phyloP scores from a whole-genome alignment of 2,797 vertebrate species.

The Poeciliopsis turneri region DNA sequence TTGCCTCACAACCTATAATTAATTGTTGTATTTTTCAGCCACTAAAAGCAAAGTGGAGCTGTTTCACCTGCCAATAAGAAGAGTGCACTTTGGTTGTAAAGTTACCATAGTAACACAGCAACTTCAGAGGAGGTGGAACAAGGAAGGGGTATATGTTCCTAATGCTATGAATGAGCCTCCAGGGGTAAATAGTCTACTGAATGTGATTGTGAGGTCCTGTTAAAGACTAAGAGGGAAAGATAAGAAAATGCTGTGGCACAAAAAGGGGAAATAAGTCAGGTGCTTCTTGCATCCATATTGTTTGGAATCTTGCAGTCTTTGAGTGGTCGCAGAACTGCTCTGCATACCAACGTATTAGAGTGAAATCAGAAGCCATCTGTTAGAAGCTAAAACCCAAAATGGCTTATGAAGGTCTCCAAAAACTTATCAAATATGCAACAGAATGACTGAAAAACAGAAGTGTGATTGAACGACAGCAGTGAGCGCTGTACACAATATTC shows the following conservation, averaged over 20 bases:
- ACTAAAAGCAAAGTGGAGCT: constrained; percentile 36
- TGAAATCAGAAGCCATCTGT: background rate
- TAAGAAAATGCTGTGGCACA: background rate
- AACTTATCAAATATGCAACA: background rate
- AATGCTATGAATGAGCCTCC: constrained; percentile 35
- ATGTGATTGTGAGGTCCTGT: background rate
- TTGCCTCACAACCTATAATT: background rate
- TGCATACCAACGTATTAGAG: background rate
- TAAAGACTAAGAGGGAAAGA: background rate
- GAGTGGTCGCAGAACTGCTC: background rate
- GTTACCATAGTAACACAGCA: constrained; percentile 70
- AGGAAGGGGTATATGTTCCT: constrained; percentile 23
- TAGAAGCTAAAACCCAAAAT: background rate
- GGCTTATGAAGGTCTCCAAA: background rate
- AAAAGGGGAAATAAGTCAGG: background rate
- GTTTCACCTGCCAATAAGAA: constrained; percentile 48
- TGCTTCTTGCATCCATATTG: background rate
- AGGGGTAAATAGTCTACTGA: background rate
- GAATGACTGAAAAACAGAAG: background rate
- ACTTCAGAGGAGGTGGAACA: constrained; percentile 47
- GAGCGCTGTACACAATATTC: background rate
- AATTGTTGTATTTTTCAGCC: constrained; percentile 23
- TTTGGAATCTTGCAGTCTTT: background rate
- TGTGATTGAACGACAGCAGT: background rate
- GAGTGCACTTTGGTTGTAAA: constrained; percentile 60